Evolutionary conservation across 1,140 invertebrate species (phyloP).

Genomic region (Spodoptera litura): DNA sequence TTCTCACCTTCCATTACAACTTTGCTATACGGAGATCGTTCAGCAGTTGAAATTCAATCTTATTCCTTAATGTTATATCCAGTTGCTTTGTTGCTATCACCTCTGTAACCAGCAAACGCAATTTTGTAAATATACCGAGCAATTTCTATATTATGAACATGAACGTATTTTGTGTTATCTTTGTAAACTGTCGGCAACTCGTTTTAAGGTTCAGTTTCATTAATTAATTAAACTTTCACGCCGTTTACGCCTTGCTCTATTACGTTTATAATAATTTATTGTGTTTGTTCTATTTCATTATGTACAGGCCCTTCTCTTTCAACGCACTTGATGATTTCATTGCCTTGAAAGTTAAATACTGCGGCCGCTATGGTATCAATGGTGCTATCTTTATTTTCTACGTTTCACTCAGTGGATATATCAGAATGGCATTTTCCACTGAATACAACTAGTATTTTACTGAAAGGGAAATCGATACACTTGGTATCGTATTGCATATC

Average conservation of each 20-base stretch:
- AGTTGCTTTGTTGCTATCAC: slow-evolving; percentile 8
- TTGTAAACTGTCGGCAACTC: slow-evolving; percentile 59
- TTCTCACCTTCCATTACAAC: slow-evolving; percentile 45
- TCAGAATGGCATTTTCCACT: slow-evolving; percentile 42
- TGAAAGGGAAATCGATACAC: slow-evolving; percentile 53
- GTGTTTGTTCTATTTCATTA: slow-evolving; percentile 40
- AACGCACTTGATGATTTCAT: slow-evolving; percentile 42
- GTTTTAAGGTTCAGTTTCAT: slow-evolving; percentile 59
- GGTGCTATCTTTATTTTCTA: slow-evolving; percentile 45
- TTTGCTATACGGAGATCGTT: slow-evolving; percentile 31
- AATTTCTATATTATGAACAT: slow-evolving; percentile 57
- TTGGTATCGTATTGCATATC: slow-evolving; percentile 52
- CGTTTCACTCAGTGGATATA: slow-evolving; percentile 36
- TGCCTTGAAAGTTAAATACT: slow-evolving; percentile 30
- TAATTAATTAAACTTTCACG: slow-evolving; percentile 70
- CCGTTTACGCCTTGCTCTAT: slow-evolving; percentile 54
- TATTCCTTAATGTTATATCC: slow-evolving; percentile 17
- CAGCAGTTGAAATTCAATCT: slow-evolving; percentile 24
- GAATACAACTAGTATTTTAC: slow-evolving; percentile 46
- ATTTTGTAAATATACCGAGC: slow-evolving; percentile 29
- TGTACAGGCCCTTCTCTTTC: slow-evolving; percentile 24
- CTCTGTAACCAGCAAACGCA: slow-evolving; percentile 13
- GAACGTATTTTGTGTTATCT: slow-evolving; percentile 62
- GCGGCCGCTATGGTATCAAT: slow-evolving; percentile 6
- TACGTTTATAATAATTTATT: slow-evolving; percentile 56